phyloP scores from a whole-genome alignment of 2,113 vertebrate species.

The Argyrosomus japonicus region DNA sequence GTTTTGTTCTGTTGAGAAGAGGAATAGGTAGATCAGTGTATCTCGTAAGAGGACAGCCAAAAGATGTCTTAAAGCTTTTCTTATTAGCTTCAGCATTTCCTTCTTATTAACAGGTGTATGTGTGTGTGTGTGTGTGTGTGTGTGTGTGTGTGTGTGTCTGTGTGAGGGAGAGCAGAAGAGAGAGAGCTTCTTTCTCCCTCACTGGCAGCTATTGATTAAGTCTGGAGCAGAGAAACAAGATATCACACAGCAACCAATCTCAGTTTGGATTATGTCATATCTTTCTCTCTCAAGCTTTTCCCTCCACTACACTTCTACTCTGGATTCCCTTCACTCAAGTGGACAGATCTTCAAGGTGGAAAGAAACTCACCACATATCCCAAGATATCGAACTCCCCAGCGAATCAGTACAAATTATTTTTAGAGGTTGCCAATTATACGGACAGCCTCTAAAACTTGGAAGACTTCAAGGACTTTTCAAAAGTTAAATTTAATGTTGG shows the following conservation, averaged over 20 bases:
- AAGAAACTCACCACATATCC: conserved; percentile 47
- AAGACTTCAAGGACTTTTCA: conserved; percentile 61
- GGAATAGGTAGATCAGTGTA: conserved; percentile 11
- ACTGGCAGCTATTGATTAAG: conserved; percentile 73
- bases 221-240: conserved; percentile 68
- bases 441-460: conserved; percentile 37
- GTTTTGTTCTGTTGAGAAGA: background rate
- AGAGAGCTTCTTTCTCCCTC: conserved; percentile 23
- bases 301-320: conserved; percentile 49
- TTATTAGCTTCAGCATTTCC: conserved; percentile 40
- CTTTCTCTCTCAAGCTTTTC: conserved; percentile 48
- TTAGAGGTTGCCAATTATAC: conserved; percentile 49
- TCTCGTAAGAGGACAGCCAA: conserved; percentile 15
- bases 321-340: conserved; percentile 62
- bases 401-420: conserved; percentile 56
- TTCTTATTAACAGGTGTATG: conserved; percentile 37
- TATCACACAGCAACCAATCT: conserved; percentile 72
- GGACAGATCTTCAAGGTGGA: conserved; percentile 65
- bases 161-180: background rate
- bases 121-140: too few species aligned
- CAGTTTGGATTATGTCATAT: conserved; percentile 72
- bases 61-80: conserved; percentile 38
- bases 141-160: too few species aligned
- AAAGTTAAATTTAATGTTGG: conserved; percentile 50
- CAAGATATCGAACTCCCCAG: conserved; percentile 43